Evolutionary conservation across 2,113 vertebrate species (phyloP).

Genomic region (Oxygymnocypris stewartii): DNA sequence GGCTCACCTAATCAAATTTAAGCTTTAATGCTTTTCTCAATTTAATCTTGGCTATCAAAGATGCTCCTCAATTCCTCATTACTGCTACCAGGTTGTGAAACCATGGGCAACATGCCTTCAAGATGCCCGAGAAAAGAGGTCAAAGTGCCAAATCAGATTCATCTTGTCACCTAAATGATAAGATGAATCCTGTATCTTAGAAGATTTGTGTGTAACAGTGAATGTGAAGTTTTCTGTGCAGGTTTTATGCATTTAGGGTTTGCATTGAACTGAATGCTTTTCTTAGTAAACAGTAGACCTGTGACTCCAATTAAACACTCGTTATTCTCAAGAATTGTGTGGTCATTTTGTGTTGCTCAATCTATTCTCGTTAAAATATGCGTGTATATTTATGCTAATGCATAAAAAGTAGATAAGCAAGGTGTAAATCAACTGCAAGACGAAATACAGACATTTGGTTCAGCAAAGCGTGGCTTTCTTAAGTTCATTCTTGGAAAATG

Average conservation of each 20-base stretch:
- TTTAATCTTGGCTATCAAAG: conserved; percentile 57
- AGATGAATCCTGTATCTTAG: not conserved
- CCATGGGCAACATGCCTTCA: conserved; percentile 35
- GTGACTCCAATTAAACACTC: not conserved
- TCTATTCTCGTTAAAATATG: not conserved
- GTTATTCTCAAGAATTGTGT: not conserved
- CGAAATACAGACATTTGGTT: not conserved
- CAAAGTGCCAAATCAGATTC: conserved; percentile 8
- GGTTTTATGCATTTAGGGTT: not conserved
- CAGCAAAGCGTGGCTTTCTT: too few species aligned
- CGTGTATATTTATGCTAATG: not conserved
- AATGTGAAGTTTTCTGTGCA: not conserved
- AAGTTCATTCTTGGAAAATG: not conserved
- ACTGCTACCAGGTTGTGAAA: conserved; percentile 28
- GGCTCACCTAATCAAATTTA: conserved; percentile 54
- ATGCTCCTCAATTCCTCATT: conserved; percentile 40
- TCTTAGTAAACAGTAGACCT: not conserved
- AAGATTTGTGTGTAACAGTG: not conserved
- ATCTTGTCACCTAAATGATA: not conserved
- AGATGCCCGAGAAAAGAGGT: conserved; percentile 21
- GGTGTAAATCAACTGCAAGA: not conserved
- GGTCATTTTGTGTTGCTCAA: not conserved
- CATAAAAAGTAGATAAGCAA: not conserved
- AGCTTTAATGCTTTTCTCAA: conserved; percentile 58
- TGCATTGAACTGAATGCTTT: not conserved